Base-by-base conservation (phyloP, 1,140 invertebrate species). In the Brachionus paranguensis region DNA sequence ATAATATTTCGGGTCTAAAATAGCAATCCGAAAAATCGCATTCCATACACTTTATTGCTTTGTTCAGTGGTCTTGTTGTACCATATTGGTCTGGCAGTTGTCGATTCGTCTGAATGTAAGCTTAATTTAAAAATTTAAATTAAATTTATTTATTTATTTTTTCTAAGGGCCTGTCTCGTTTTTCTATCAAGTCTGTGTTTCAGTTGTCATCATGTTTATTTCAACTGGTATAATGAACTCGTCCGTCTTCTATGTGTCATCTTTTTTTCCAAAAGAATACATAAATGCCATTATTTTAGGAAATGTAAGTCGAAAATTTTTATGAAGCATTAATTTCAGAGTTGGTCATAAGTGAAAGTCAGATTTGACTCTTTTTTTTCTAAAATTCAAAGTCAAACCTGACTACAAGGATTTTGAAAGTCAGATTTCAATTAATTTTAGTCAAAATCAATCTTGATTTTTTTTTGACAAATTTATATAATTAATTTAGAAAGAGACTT, bases 161-260 rank as follows among this genome's bases (percentile, higher is more conserved):
- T 17, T 79, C 33, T 55, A 29, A 79, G 78, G 78, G 78, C 78
- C 78, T 20, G 8, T 64, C 7, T 41, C 41, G 11, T 81, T 81
- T 68, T 81, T 81, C 14, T 24, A 17, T 27, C 37, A 45, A 43
- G 37, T 43, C 7, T 81, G 78, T 68, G 33, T 64, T 12, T 81
- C 78, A 11, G 78, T 81, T n/a, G n/a, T 81, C 8, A 12, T 81
- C 27, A 81, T 81, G 78, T 81, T 64, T 14, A 68, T 43, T 20
- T 60, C 78, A 60, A 81, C 78, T 24, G 78, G 78, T 47, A 81
- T 81, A 33, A 60, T 81, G 53, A 60, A 64, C 27, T 81, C 78
- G 10, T 81, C 37, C 1, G 78, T 81, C 8, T 81, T 64, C 78
- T 81, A 81, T 24, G 24, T 81, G 20, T 60, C 78, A 3, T 81